phyloP scores from a whole-genome alignment of 2,797 vertebrate species.

The Muscicapa comitata region DNA sequence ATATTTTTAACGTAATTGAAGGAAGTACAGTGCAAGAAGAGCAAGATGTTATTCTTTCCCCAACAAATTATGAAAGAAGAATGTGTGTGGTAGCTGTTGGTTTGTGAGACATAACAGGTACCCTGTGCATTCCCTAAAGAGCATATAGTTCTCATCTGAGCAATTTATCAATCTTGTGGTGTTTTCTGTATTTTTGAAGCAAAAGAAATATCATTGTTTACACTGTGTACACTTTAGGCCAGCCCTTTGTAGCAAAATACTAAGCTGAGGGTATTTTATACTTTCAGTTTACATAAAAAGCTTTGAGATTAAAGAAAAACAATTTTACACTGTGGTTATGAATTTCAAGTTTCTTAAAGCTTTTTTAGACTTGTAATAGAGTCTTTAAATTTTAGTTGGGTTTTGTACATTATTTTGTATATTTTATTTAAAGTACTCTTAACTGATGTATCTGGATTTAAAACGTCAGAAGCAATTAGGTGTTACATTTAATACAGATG shows the following conservation, averaged over 20 bases:
- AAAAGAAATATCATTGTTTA: slow-evolving; percentile 78
- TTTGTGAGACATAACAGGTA: slow-evolving; percentile 40
- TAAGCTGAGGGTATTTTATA: slow-evolving; percentile 79
- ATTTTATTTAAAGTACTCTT: slow-evolving; percentile 82
- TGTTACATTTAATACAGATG: slow-evolving; percentile 76
- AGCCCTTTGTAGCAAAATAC: slow-evolving; percentile 79
- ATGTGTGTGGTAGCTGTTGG: slow-evolving; percentile 57
- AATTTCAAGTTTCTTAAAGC: slow-evolving; percentile 82
- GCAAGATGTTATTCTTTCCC: background rate
- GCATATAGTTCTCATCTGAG: slow-evolving; percentile 65
- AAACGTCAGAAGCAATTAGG: slow-evolving; percentile 73
- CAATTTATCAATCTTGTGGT: slow-evolving; percentile 72
- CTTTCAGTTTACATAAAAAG: slow-evolving; percentile 77
- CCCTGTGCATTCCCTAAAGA: slow-evolving; percentile 59
- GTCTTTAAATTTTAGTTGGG: slow-evolving; percentile 81
- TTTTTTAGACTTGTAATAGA: slow-evolving; percentile 82
- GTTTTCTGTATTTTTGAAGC: slow-evolving; percentile 78
- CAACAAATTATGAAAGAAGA: slow-evolving; percentile 27
- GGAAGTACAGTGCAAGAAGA: slow-evolving; percentile 49
- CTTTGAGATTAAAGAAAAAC: slow-evolving; percentile 79
- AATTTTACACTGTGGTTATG: slow-evolving; percentile 82
- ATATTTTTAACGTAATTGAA: slow-evolving; percentile 63
- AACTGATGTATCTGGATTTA: slow-evolving; percentile 76
- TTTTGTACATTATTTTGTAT: slow-evolving; percentile 82
- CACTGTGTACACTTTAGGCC: slow-evolving; percentile 80